Evolutionary conservation across 1,140 invertebrate genomes (phyloP).

Genomic region (Notospermus geniculatus): DNA sequence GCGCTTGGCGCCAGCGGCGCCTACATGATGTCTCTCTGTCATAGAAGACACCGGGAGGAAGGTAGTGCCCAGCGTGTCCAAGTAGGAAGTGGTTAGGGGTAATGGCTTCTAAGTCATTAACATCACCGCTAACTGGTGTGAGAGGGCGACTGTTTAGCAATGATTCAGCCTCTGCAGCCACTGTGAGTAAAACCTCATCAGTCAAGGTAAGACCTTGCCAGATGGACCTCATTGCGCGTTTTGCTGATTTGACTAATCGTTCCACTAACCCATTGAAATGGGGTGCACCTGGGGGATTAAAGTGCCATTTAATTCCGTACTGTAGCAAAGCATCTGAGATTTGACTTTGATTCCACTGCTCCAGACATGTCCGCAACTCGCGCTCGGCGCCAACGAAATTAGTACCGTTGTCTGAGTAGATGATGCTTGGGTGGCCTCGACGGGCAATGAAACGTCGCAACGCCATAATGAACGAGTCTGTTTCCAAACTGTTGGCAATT

Average conservation of each 20-base stretch:
- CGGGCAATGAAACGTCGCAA: slow-evolving; percentile 9
- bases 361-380: slow-evolving; percentile 1
- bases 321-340: background rate
- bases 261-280: slow-evolving; percentile 16
- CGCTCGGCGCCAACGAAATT: slow-evolving; percentile 18
- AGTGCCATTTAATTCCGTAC: background rate
- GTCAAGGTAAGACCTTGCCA: background rate
- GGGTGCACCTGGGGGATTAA: slow-evolving; percentile 17
- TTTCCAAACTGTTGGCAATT: slow-evolving; percentile 12
- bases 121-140: slow-evolving; percentile 34
- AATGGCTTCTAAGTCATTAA: slow-evolving; percentile 28
- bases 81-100: slow-evolving; percentile 35
- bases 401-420: slow-evolving; percentile 20
- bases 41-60: slow-evolving; percentile 9
- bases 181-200: slow-evolving; percentile 17
- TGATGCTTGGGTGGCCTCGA: slow-evolving; percentile 9
- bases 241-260: slow-evolving; percentile 10
- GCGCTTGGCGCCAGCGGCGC: slow-evolving; percentile 9
- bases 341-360: background rate
- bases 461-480: slow-evolving; percentile 13
- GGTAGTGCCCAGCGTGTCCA: slow-evolving; percentile 10
- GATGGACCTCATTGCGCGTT: slow-evolving; percentile 7
- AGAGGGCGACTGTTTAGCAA: slow-evolving; percentile 32
- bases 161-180: slow-evolving; percentile 24
- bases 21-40: background rate